Evolutionary conservation across 2,113 vertebrate genomes (phyloP).

Genomic region (Isurus oxyrinchus): DNA sequence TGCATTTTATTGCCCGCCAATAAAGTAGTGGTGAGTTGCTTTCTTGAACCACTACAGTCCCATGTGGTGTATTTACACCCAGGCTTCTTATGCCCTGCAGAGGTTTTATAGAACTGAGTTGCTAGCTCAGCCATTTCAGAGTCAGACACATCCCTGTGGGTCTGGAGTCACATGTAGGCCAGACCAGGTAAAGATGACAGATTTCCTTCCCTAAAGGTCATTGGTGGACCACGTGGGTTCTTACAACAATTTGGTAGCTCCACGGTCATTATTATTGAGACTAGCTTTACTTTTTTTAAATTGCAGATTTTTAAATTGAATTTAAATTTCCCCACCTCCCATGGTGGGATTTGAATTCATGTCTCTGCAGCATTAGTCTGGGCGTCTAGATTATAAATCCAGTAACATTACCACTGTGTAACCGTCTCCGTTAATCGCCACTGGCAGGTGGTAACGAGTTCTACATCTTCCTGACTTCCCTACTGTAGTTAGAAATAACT

Average conservation of each 20-base stretch:
- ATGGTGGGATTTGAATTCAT: neutral
- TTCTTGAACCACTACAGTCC: no score
- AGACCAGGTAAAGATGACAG: neutral
- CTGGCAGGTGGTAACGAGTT: neutral
- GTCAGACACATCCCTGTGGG: neutral
- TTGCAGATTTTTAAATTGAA: no score
- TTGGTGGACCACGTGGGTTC: no score
- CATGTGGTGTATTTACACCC: no score
- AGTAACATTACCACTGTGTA: no score
- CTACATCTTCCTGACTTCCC: no score
- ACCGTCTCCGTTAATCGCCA: neutral
- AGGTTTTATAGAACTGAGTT: neutral
- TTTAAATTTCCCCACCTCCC: neutral
- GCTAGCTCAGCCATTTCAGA: neutral
- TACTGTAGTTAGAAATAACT: no score
- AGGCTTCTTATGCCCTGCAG: no score
- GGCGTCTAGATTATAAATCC: neutral
- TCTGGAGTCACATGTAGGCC: neutral
- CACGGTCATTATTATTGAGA: no score
- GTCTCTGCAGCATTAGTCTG: neutral
- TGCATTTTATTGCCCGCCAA: neutral
- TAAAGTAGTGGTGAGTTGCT: no score
- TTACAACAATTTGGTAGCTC: no score
- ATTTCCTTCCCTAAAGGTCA: neutral
- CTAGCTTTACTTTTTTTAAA: no score